Evolutionary conservation across 1,140 invertebrate genomes (phyloP), one percentile per base, ranked within the genome.

Genomic region (Acromyrmex heyeri): DNA sequence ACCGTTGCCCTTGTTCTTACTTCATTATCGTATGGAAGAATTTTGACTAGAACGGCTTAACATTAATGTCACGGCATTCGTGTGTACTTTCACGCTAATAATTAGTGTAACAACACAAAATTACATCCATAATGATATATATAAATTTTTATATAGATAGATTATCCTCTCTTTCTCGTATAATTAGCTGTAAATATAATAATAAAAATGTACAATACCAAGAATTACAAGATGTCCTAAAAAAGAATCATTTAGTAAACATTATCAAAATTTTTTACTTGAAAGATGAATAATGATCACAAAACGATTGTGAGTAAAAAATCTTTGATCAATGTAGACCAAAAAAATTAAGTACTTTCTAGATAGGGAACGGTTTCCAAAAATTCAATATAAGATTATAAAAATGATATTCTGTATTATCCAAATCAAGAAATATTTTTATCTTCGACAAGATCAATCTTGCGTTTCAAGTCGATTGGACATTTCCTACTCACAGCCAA

Each of bases 1-100:
- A 70, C 87, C 88, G 73, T 81, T 88, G 72, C 83, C 83, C 87
- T 75, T 87, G 72, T 86, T 87, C 83, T 79, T 88, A 57, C 69
- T 73, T 87, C 55, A 61, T 73, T 73, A 82, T 7, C 14, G 30
- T 16, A 70, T 2, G 10, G 55, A 70, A 55, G 21, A 57, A 48
- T 44, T 82, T 82, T n/a, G 24, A 18, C 55, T 30, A 34, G 57
- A 48, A 38, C 24, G 67, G n/a, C 34, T 48, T 59, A 48, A 82
- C 12, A 24, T 21, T 12, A 10, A 34, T 34, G 34, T 57, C 38
- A 34, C 34, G 67, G 18, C 61, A 57, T 12, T 3, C n/a, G 21
- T 24, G 21, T 24, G 21, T 14, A 2, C 3, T 65, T 69, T 55
- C 44, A 70, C 21, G 5, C 34, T 57, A n/a, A 7, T 10, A 57